Evolutionary conservation across 2,888 invertebrate genomes (phyloP).

Genomic region (Eucera pruinosa): DNA sequence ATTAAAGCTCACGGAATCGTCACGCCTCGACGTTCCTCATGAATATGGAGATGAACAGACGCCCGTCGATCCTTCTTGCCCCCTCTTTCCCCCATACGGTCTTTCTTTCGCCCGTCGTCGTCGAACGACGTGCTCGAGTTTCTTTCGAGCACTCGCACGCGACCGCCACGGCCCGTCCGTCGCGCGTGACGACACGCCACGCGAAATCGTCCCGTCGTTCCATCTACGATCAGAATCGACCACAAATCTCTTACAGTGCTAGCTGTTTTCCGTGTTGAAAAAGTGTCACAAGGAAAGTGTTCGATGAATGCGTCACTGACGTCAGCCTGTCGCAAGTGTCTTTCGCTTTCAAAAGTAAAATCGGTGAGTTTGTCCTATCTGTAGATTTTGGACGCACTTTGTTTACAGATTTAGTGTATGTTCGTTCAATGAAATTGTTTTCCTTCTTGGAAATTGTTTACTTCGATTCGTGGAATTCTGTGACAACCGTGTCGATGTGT

Average conservation of each 20-base stretch:
- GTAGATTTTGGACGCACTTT: conserved; percentile 41
- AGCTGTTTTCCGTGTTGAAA: conserved; percentile 17
- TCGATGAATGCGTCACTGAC: conserved; percentile 31
- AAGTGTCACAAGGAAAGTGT: conserved; percentile 55
- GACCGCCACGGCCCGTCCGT: conserved; percentile 4
- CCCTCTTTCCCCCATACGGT: neutral
- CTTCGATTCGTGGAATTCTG: neutral
- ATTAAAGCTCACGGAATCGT: conserved; percentile 42
- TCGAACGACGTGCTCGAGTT: conserved; percentile 18
- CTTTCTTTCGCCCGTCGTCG: conserved; percentile 4
- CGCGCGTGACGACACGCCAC: conserved; percentile 21
- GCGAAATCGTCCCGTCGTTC: conserved; percentile 8
- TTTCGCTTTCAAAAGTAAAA: conserved; percentile 40
- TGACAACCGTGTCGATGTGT: conserved; percentile 29
- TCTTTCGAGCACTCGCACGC: conserved; percentile 24
- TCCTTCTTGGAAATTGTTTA: no score
- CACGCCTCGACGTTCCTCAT: conserved; percentile 29
- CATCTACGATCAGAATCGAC: neutral
- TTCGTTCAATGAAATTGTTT: no score
- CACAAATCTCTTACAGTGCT: neutral
- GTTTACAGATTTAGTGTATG: no score
- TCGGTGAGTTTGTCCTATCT: neutral
- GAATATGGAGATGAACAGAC: conserved; percentile 39
- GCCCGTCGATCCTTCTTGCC: conserved; percentile 17
- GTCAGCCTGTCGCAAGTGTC: conserved; percentile 31